These are phyloP conservation scores for Galago senegalensis DNA, from an alignment of 2,797 vertebrate species.

Conservation along the genomic window DNA sequence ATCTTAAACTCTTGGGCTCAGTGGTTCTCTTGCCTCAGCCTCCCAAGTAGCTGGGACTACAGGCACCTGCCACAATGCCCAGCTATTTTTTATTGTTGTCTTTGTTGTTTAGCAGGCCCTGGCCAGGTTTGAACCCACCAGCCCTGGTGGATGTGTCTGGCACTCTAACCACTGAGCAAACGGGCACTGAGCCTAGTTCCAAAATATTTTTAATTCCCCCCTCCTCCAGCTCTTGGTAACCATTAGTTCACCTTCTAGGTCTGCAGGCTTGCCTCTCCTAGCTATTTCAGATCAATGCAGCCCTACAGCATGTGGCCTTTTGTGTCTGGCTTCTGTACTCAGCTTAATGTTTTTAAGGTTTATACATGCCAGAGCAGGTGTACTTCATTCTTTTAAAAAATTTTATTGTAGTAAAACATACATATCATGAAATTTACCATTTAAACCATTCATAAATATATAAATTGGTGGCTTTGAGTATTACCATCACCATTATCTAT, in stretches of 20 bases:
- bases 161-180: too few relatives aligned
- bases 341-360: not conserved
- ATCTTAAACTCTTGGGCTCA: too few relatives aligned
- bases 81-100: too few relatives aligned
- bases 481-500: not conserved
- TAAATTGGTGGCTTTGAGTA: not conserved
- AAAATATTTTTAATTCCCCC: not conserved
- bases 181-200: not conserved
- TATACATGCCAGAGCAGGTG: not conserved
- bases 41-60: too few relatives aligned
- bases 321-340: not conserved
- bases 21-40: too few relatives aligned
- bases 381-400: not conserved
- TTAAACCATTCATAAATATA: not conserved
- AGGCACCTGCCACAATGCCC: too few relatives aligned
- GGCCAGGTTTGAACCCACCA: too few relatives aligned
- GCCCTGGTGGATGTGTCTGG: too few relatives aligned
- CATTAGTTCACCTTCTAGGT: not conserved
- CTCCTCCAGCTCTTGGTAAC: not conserved
- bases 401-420: not conserved
- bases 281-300: not conserved
- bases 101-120: too few relatives aligned
- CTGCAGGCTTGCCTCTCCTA: not conserved
- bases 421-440: not conserved
- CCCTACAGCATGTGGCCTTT: too few relatives aligned